Conservation (phyloP, 2,113 vertebrate genomes). For the Dromaius novaehollandiae region DNA sequence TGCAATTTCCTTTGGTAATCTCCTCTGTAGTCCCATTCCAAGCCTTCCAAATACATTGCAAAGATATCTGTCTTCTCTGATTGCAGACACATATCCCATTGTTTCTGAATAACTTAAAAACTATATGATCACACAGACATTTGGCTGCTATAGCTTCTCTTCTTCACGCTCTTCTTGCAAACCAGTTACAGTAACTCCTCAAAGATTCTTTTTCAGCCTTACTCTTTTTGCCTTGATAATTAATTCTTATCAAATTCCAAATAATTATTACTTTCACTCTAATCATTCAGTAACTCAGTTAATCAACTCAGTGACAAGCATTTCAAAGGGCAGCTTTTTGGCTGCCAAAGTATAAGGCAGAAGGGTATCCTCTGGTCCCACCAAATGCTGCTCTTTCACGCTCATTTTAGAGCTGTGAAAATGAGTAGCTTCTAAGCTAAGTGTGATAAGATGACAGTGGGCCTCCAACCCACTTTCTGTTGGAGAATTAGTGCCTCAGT, state of each 20-base stretch:
- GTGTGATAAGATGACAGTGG: not conserved
- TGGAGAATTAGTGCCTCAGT: not conserved
- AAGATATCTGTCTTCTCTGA: not conserved
- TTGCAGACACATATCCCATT: not conserved
- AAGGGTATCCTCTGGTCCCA: not conserved
- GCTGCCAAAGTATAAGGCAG: fast-evolving
- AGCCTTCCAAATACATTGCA: not conserved
- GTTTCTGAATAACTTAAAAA: not conserved
- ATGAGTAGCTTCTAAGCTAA: not conserved
- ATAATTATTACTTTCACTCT: not conserved
- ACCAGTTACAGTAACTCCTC: not conserved
- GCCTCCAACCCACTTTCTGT: not conserved
- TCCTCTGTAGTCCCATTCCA: not conserved
- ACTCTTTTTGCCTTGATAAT: not conserved
- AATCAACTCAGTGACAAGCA: not conserved
- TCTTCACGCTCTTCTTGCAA: not conserved
- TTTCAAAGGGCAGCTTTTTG: not conserved
- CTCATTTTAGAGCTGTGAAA: not conserved
- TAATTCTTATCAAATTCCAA: not conserved
- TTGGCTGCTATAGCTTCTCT: not conserved
- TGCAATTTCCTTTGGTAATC: not conserved
- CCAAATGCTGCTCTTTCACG: not conserved
- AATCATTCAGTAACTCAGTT: not conserved
- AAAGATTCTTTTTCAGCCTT: not conserved
- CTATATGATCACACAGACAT: not conserved